Evolutionary conservation across 2,113 vertebrate species (phyloP), one percentile per base, ranked within the genome.

Genomic region (Oncorhynchus clarkii): DNA sequence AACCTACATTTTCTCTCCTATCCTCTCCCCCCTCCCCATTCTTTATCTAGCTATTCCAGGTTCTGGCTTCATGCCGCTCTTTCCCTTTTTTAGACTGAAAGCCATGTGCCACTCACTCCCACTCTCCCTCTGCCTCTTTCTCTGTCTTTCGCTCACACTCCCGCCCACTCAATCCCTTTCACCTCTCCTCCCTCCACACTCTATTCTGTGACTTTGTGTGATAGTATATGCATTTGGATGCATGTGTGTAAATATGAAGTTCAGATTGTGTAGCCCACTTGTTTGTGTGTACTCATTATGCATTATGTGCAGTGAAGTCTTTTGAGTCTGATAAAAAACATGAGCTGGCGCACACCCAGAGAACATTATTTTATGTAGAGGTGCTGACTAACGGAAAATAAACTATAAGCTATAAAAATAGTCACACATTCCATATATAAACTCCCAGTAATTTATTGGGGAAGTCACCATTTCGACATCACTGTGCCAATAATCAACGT

Each of bases 81-180:
- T 78, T 22, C 82, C 82, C 84, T 87, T 90, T 83, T 86, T 87
- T 87, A 88, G 86, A 86, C 83, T 80, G 87, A 81, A 88, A 85
- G 85, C 77, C 83, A 87, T 87, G 88, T 88, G 81, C 73, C 73
- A 88, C 90, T 91, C 89, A 91, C 90, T 92, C 92, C 89, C 89
- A 89, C 89, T 89, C 86, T 88, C 85, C 87, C 89, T 91, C 91
- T 91, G 88, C 88, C 88, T 90, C 89, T 89, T 87, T 91, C 87
- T 86, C 84, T 83, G 89, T 91, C 88, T 89, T 89, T 89, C 90
- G 88, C 88, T 91, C 89, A 87, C 86, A 88, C 89, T 87, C 83
- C n/a, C 87, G 71, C 91, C 90, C 88, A 91, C 89, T 84, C 89
- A 89, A 91, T 92, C 84, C 89, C 86, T 89, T 92, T 89, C 86